Conservation (phyloP, 2,113 vertebrate genomes). For the Leucopsar rothschildi region DNA sequence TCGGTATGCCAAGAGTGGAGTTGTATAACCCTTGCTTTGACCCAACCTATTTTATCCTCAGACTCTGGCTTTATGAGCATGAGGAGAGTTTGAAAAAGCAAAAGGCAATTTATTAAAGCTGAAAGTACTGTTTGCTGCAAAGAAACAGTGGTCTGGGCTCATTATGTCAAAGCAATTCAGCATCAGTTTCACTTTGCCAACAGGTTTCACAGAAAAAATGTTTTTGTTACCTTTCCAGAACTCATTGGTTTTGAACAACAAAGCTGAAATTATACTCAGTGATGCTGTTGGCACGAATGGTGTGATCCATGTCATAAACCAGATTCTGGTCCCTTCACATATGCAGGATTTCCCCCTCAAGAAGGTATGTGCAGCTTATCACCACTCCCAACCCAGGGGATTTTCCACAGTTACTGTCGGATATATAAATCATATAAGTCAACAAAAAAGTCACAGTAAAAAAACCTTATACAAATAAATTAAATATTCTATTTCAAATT, state of each 20-base stretch:
- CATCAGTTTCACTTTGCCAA: not conserved
- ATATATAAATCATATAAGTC: not conserved
- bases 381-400: not conserved
- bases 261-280: conserved; percentile 75
- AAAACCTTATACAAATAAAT: not conserved
- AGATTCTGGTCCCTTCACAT: conserved; percentile 73
- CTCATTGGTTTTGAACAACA: conserved; percentile 71
- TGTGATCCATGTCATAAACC: conserved; percentile 84
- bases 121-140: not conserved
- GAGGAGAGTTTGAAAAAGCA: not conserved
- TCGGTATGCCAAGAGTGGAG: too few species aligned
- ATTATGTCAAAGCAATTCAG: not conserved
- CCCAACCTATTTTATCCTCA: not conserved
- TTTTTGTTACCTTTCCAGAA: conserved; percentile 70
- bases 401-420: not conserved
- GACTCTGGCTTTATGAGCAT: not conserved
- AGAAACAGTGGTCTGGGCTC: not conserved
- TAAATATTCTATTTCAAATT: not conserved
- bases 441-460: not conserved
- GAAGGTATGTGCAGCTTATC: conserved; percentile 36
- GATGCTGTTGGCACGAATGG: conserved; percentile 81
- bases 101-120: not conserved
- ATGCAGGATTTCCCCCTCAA: conserved; percentile 36
- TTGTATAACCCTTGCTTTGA: not conserved
- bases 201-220: not conserved